Base-by-base conservation (phyloP, 2,888 invertebrate species). In the Muscina levida region DNA sequence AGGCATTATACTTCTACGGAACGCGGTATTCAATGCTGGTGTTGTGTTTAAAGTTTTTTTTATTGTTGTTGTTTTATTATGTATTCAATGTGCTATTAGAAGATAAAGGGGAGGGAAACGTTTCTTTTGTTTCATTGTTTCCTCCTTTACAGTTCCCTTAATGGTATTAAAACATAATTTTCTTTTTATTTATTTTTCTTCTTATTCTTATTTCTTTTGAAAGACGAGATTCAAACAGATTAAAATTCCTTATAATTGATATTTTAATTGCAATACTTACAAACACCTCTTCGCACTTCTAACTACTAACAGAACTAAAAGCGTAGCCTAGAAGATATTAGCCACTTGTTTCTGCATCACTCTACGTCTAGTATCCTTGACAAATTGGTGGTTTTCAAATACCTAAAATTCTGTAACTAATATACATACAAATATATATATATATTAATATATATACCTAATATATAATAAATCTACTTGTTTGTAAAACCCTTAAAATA, bases 171-270 rank as follows among this genome's bases (percentile, higher is more conserved):
- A 66, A 75, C 22, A 31, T 72, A 71, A 72, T 77, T 77, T 46
- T 72, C 75, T 65, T 75, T 66, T 81, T 81, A 77, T 77, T 81
- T 81, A 77, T 81, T 77, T 75, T 74, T 68, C 74, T 77, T 72
- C 77, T 46, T 70, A 66, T 67, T 77, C 66, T 74, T 74, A 71
- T 77, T 75, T 71, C 67, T 37, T 70, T 77, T 53, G 39, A 80
- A 81, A 81, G 77, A 81, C 77, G 77, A 81, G 56, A 74, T 71
- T 77, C 71, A 72, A 77, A 67, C 74, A 77, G 74, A 75, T 77
- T 62, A 3, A 3, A 24, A 24, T 53, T 53, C 53, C 10, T 24
- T 24, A 53, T 53, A 24, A 24, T 17, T 24, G 3, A 13, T 53
- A 53, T 22, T 53, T 53, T 22, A 53, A 53, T 24, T 53, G 6